Conservation (phyloP, 64 coral and sea anemone species). For the Porites australiensis region DNA sequence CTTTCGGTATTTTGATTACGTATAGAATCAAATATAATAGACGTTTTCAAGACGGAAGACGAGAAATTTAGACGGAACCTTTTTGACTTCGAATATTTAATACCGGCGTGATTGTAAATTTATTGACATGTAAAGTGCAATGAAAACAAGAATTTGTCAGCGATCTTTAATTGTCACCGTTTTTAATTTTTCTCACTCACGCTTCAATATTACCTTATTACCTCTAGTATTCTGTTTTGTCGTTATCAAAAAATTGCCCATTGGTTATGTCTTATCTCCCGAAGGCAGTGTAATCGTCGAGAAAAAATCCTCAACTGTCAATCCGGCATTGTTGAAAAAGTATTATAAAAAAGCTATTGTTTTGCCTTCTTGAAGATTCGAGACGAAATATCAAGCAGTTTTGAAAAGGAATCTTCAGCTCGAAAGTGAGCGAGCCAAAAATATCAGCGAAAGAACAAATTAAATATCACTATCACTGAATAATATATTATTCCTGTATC, state of each 20-base stretch:
- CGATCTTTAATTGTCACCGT: not conserved
- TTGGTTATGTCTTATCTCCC: not conserved
- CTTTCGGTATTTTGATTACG: no score
- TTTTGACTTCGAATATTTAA: not conserved
- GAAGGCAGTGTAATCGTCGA: not conserved
- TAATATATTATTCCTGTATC: no score
- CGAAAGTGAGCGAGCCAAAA: not conserved
- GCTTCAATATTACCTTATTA: not conserved
- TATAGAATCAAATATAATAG: no score
- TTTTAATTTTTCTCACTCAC: not conserved
- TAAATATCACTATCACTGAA: not conserved
- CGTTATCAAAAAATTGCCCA: not conserved
- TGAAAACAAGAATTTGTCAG: not conserved
- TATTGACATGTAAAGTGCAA: not conserved
- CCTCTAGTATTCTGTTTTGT: no score
- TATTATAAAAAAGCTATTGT: conserved; percentile 1
- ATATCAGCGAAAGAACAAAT: not conserved
- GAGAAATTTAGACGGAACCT: no score
- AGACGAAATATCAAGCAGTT: not conserved
- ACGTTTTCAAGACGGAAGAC: no score
- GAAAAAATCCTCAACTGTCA: not conserved
- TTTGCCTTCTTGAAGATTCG: not conserved
- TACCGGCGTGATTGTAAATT: not conserved
- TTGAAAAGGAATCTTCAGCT: not conserved
- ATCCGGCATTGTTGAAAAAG: not conserved